phyloP scores from a whole-genome alignment of 2,888 invertebrate species.

The Pimpla rufipes region DNA sequence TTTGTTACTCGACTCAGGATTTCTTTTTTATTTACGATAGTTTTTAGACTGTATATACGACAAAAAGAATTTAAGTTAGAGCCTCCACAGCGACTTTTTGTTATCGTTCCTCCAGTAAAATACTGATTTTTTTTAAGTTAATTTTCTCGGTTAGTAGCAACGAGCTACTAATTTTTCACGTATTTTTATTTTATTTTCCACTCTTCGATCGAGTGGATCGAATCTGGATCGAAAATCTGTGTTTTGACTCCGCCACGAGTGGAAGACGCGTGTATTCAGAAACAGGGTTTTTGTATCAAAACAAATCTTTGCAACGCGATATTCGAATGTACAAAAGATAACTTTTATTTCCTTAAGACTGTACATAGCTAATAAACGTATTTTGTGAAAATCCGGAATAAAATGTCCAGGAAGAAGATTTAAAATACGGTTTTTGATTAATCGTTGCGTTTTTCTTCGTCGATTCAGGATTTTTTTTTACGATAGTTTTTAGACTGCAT shows the following conservation, averaged over 20 bases:
- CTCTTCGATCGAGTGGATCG: too few species aligned
- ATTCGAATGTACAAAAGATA: slow-evolving; percentile 29
- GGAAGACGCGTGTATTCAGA: not conserved
- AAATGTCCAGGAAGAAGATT: not conserved
- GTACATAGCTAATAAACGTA: slow-evolving; percentile 50
- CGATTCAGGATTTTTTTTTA: not conserved
- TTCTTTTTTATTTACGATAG: not conserved
- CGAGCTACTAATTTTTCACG: not conserved
- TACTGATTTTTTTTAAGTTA: not conserved
- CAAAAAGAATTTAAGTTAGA: not conserved
- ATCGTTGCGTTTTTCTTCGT: not conserved
- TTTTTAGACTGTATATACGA: slow-evolving; percentile 14
- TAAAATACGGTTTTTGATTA: slow-evolving; percentile 95
- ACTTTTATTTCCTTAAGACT: slow-evolving; percentile 44
- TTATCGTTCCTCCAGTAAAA: not conserved
- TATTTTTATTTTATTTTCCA: too few species aligned
- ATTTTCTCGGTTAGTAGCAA: not conserved
- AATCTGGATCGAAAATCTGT: not conserved
- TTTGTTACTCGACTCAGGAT: slow-evolving; percentile 1
- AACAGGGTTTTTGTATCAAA: not conserved
- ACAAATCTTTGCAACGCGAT: not conserved
- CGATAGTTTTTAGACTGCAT: not conserved
- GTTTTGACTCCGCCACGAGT: not conserved
- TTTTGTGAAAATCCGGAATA: slow-evolving; percentile 45
- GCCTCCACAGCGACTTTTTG: too few species aligned